These are phyloP conservation scores for Corella eumyota DNA, from an alignment of 23 tunicate genomes.

Conservation along the genomic window DNA sequence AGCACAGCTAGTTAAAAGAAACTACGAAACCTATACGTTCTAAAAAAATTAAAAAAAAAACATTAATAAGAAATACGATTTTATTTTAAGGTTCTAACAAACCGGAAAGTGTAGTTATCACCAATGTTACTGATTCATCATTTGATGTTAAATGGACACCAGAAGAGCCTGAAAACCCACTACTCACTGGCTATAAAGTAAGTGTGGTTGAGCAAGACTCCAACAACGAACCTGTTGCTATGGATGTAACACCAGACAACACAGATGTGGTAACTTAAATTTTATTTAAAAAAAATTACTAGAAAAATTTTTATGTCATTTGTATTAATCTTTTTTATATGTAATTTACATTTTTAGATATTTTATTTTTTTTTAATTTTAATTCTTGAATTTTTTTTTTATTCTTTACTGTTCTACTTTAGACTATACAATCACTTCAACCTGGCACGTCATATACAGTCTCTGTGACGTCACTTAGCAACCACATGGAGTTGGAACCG, in stretches of 20 bases:
- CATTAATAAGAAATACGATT: no score
- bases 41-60: no score
- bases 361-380: no score
- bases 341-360: no score
- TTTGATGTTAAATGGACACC: slow-evolving; percentile 22
- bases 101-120: slow-evolving; percentile 11
- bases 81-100: slow-evolving; percentile 4
- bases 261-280: slow-evolving; percentile 4
- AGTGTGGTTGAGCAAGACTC: slow-evolving; percentile 15
- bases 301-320: no score
- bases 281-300: no score
- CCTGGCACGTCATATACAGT: slow-evolving; percentile 34
- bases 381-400: no score
- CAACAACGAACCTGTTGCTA: background rate
- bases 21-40: no score
- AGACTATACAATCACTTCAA: slow-evolving; percentile 7
- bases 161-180: slow-evolving; percentile 10
- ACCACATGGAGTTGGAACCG: background rate
- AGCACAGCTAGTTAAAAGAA: no score
- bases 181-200: slow-evolving; percentile 14
- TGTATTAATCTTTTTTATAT: no score
- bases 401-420: no score
- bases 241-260: slow-evolving; percentile 1
- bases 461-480: slow-evolving; percentile 18
- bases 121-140: slow-evolving; percentile 13